These are phyloP conservation scores for Scolopax rusticola DNA, from an alignment of 2,797 vertebrate genomes.

Conservation along the genomic window DNA sequence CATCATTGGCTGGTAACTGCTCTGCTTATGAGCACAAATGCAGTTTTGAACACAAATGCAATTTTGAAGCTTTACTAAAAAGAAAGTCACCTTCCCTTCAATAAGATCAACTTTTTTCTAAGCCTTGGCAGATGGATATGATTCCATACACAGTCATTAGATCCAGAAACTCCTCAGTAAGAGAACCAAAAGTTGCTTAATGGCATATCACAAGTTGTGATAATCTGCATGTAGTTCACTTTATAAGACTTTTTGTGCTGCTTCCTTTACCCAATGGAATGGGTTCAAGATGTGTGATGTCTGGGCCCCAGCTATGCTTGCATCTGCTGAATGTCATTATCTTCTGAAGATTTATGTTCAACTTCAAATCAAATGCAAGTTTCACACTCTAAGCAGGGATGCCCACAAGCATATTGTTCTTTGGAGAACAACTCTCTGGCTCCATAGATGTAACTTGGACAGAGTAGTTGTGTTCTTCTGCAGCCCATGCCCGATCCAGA, in stretches of 20 bases:
- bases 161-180: not conserved
- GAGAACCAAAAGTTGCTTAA: constrained; percentile 42
- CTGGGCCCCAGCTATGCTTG: constrained; percentile 12
- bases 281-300: constrained; percentile 5
- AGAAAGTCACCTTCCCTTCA: constrained; percentile 37
- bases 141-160: not conserved
- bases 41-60: not conserved
- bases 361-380: not conserved
- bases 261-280: constrained; percentile 30
- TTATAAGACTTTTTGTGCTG: not conserved
- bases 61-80: constrained; percentile 2
- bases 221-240: constrained; percentile 20
- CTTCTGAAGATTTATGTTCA: constrained; percentile 14
- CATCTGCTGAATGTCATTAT: constrained; percentile 26
- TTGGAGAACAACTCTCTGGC: constrained; percentile 95
- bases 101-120: not conserved
- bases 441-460: constrained; percentile 94
- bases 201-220: constrained; percentile 19
- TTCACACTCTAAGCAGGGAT: constrained; percentile 67
- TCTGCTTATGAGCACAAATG: not conserved
- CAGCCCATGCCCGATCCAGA: constrained; percentile 92
- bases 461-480: constrained; percentile 88
- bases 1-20: not conserved
- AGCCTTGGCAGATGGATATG: not conserved
- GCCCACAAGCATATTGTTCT: constrained; percentile 97